Percentiles rank a stretch among this genome's conserved stretches.
phyloP scores from a whole-genome alignment of 2,888 invertebrate genomes.

The Chorisops tibialis region DNA sequence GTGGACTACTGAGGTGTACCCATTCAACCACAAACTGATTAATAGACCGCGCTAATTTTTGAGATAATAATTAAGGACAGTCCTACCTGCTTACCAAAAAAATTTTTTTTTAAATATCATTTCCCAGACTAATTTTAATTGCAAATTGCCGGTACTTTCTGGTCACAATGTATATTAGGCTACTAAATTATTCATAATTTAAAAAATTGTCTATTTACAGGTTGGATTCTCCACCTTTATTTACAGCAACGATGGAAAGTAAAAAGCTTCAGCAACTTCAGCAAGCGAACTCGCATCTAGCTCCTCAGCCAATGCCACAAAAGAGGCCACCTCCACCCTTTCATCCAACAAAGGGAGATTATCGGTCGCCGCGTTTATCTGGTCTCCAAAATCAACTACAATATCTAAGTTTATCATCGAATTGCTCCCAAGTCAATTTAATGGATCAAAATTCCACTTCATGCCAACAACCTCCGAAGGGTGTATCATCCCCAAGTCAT shows the following conservation, averaged over 20 bases:
- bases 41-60: too few relatives aligned
- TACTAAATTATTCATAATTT: slow-evolving; percentile 4
- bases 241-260: slow-evolving; percentile 64
- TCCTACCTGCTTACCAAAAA: too few relatives aligned
- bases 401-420: slow-evolving; percentile 37
- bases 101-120: too few relatives aligned
- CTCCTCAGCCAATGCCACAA: slow-evolving; percentile 53
- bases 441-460: slow-evolving; percentile 34
- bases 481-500: slow-evolving; percentile 44
- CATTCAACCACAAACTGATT: too few relatives aligned
- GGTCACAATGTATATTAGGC: too few relatives aligned
- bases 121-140: too few relatives aligned
- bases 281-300: slow-evolving; percentile 47
- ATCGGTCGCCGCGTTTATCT: slow-evolving; percentile 58
- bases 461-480: slow-evolving; percentile 46
- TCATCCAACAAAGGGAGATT: slow-evolving; percentile 52
- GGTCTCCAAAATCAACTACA: slow-evolving; percentile 42
- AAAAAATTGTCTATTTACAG: slow-evolving; percentile 49
- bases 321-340: slow-evolving; percentile 54
- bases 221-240: slow-evolving; percentile 69
- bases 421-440: slow-evolving; percentile 37
- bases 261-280: slow-evolving; percentile 58
- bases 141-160: too few relatives aligned
- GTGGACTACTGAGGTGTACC: too few relatives aligned
- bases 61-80: too few relatives aligned